Conservation (phyloP, 2,888 invertebrate genomes). For the Coelinius sp. region DNA sequence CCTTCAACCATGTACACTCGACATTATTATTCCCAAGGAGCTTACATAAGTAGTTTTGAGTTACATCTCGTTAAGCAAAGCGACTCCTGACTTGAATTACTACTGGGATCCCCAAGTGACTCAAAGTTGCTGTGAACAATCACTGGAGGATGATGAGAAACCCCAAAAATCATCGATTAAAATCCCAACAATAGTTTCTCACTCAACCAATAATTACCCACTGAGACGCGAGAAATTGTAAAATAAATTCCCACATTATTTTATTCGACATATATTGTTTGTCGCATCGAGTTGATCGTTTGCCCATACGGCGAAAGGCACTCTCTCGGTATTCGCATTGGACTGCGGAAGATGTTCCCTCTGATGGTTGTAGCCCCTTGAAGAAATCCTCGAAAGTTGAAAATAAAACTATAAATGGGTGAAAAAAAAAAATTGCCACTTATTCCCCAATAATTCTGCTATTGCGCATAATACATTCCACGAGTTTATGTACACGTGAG, state of each 20-base stretch:
- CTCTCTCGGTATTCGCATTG: conserved; percentile 7
- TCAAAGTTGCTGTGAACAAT: conserved; percentile 6
- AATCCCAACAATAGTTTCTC: no score
- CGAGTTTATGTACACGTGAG: conserved; percentile 25
- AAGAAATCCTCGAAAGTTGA: conserved; percentile 5
- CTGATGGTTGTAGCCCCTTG: conserved; percentile 22
- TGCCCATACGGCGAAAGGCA: conserved; percentile 26
- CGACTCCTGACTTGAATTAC: conserved; percentile 46
- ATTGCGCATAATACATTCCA: conserved; percentile 20
- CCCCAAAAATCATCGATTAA: no score
- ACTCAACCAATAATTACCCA: no score
- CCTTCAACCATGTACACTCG: conserved; percentile 24
- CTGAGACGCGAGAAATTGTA: conserved; percentile 7
- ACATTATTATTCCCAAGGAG: conserved; percentile 41
- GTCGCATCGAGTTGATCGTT: conserved; percentile 23
- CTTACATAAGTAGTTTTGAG: conserved; percentile 51
- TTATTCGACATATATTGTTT: conserved; percentile 37
- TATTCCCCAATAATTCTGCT: conserved; percentile 27
- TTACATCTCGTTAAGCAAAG: conserved; percentile 51
- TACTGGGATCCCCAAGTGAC: conserved; percentile 39
- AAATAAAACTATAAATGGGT: neutral
- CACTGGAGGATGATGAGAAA: neutral
- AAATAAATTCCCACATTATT: conserved; percentile 39
- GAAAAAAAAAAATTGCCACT: conserved; percentile 3
- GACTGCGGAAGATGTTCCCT: conserved; percentile 38